Conservation (phyloP, 1,140 invertebrate genomes). For the Rhysida immarginata region DNA sequence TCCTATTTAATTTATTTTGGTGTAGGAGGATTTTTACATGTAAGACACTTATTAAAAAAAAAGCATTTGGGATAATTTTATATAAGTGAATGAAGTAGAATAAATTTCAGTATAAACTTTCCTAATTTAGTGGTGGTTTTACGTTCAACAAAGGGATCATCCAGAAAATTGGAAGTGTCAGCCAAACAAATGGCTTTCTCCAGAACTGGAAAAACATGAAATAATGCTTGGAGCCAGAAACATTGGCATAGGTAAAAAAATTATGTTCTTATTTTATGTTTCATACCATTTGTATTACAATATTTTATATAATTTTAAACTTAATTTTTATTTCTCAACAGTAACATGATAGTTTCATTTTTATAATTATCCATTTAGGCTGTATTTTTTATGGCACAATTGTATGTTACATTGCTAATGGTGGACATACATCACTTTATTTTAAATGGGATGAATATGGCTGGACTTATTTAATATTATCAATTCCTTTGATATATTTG, state of each 20-base stretch:
- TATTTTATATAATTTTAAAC: no score
- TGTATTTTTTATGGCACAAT: conserved; percentile 36
- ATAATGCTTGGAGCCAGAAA: conserved; percentile 44
- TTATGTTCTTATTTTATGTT: no score
- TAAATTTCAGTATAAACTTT: no score
- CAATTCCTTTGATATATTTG: conserved; percentile 15
- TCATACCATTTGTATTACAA: no score
- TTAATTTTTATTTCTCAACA: no score
- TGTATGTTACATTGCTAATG: conserved; percentile 48
- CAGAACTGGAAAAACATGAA: conserved; percentile 48
- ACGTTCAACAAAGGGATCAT: conserved; percentile 38
- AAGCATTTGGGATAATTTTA: no score
- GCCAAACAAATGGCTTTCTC: conserved; percentile 46
- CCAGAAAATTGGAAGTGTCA: conserved; percentile 58
- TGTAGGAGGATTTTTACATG: no score
- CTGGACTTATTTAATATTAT: conserved; percentile 36
- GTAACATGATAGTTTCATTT: no score
- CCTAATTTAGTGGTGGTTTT: conserved; percentile 52
- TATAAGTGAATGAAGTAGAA: no score
- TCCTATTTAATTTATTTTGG: no score
- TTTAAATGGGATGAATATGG: conserved; percentile 44
- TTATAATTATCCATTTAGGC: conserved; percentile 21
- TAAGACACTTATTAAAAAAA: no score
- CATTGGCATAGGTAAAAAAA: conserved; percentile 36
- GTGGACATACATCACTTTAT: conserved; percentile 44